A percentile compares a stretch with the other conserved stretches of the same genome.
phyloP scores from a whole-genome alignment of 2,888 invertebrate species.

The Molorchus minor region DNA sequence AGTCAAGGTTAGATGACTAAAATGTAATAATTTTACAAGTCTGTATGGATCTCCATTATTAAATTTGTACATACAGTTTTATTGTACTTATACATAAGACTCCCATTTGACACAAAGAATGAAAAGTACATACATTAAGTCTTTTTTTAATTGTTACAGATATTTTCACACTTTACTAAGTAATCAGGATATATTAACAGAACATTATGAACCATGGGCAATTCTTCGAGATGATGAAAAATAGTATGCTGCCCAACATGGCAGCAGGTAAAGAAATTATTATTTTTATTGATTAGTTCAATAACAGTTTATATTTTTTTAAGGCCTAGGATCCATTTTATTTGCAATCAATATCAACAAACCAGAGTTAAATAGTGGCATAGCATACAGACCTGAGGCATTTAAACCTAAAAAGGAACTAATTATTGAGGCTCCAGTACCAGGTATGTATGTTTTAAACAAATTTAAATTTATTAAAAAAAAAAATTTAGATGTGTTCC shows the following conservation, averaged over 20 bases:
- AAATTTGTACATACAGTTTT: too few relatives aligned
- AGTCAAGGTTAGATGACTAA: too few relatives aligned
- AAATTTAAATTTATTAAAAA: too few relatives aligned
- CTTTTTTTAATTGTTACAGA: too few relatives aligned
- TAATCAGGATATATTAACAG: slow-evolving; percentile 69
- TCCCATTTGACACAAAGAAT: too few relatives aligned
- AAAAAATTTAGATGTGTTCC: too few relatives aligned
- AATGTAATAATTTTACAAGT: too few relatives aligned
- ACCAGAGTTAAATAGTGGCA: slow-evolving; percentile 75
- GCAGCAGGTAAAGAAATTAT: slow-evolving; percentile 77
- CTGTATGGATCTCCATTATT: too few relatives aligned
- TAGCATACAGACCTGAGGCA: slow-evolving; percentile 63
- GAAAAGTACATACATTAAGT: too few relatives aligned
- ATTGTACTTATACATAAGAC: too few relatives aligned
- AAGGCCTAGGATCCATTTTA: slow-evolving; percentile 87
- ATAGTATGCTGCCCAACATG: slow-evolving; percentile 82
- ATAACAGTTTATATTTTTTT: slow-evolving; percentile 17
- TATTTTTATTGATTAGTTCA: slow-evolving; percentile 2
- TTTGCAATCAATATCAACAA: slow-evolving; percentile 94
- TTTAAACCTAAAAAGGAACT: slow-evolving; percentile 67
- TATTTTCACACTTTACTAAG: slow-evolving; percentile 80
- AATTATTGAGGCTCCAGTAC: slow-evolving; percentile 74
- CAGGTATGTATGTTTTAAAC: too few relatives aligned
- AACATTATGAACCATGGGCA: slow-evolving; percentile 88
- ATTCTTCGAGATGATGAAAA: slow-evolving; percentile 83